Evolutionary conservation across 2,113 vertebrate species (phyloP), one percentile per base, ranked within the genome.

Genomic region (Dendropsophus ebraccatus): DNA sequence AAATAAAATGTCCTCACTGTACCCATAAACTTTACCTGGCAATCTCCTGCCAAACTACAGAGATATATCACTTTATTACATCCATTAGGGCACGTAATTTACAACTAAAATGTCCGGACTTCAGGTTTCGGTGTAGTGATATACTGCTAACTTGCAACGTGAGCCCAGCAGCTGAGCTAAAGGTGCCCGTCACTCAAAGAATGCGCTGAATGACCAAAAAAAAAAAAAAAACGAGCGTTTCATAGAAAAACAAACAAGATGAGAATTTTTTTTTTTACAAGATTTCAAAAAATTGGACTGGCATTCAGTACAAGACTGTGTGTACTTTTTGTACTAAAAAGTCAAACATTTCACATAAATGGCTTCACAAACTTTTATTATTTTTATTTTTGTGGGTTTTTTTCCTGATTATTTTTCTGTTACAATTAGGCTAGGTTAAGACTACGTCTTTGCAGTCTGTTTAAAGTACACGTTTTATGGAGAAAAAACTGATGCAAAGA

Each of bases 31-130:
- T 70, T 73, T 73, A 74, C 19, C 50, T 45, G 69, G 82, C 69
- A 45, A 72, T 56, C 81, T 70, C 50, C 49, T 72, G 65, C 32
- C 30, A 88, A 88, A 88, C 74, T 87, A 8, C n/a, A 52, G 88
- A 89, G 87, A 91, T 92, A 92, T 90, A 94, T 92, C 91, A 93
- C 88, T 35, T 75, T 87, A 90, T 91, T 91, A 91, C 79, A 92
- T 76, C 89, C 81, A 92, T 90, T 82, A 89, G 86, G 88, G 78
- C 87, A 89, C 92, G 92, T 93, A 91, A 93, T 94, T 93, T 94
- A 92, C 72, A 83, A 76, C 89, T 88, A 89, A 92, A 92, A 92
- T 92, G 81, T 41, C 89, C 88, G 82, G 89, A 92, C 69, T 90
- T 91, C 88, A 76, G 90, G 88, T 88, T 91, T 88, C 82, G 86